A percentile compares a stretch with the other conserved stretches of the same genome.
These are phyloP conservation scores for Rynchops niger DNA, from an alignment of 2,113 vertebrate genomes.

Conservation along the genomic window DNA sequence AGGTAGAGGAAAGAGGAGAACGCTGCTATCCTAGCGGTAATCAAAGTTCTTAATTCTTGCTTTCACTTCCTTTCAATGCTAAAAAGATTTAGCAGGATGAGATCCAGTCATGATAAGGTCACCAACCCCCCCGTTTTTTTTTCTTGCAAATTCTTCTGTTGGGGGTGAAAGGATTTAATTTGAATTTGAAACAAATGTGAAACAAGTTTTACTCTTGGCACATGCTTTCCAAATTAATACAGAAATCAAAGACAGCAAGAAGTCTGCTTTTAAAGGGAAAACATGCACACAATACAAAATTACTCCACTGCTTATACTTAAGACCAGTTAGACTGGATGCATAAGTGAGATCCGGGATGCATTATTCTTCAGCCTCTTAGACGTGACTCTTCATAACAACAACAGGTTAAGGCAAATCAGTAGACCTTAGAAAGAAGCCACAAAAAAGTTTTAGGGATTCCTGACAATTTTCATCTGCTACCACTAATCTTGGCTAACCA, in stretches of 20 bases:
- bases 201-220: background rate
- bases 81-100: constrained; percentile 16
- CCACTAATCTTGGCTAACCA: background rate
- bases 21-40: background rate
- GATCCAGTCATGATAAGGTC: constrained; percentile 30
- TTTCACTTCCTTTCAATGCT: constrained; percentile 39
- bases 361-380: background rate
- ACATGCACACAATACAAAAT: background rate
- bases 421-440: background rate
- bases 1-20: constrained; percentile 15
- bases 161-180: background rate
- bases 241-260: constrained; percentile 32
- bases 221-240: constrained; percentile 26
- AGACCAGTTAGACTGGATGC: background rate
- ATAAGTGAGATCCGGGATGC: background rate
- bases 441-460: background rate
- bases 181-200: constrained; percentile 41
- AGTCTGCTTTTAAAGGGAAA: constrained; percentile 15
- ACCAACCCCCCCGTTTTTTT: background rate
- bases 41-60: constrained; percentile 43
- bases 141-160: background rate
- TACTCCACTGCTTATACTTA: background rate
- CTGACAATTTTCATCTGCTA: background rate
- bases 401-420: background rate
- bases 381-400: background rate